Percentiles rank a stretch among this genome's conserved stretches.
phyloP scores from a whole-genome alignment of 2,113 vertebrate species.

The Ophiodon elongatus region DNA sequence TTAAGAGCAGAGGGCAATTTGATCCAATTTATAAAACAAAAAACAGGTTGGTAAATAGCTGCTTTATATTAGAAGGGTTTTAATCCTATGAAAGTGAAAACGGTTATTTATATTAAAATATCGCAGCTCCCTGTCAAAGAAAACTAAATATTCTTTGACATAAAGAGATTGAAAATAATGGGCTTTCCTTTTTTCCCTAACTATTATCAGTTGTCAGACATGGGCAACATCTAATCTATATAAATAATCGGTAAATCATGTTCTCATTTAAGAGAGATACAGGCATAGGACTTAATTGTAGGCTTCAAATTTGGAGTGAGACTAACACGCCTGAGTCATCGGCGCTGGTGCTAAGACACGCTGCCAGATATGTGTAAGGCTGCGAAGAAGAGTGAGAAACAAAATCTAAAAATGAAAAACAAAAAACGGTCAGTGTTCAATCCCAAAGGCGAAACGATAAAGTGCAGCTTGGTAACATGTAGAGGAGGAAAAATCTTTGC shows the following conservation, averaged over 20 bases:
- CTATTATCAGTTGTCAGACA: neutral
- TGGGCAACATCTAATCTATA: neutral
- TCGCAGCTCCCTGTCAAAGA: neutral
- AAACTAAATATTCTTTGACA: neutral
- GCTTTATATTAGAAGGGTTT: neutral
- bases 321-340: constrained; percentile 61
- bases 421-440: neutral
- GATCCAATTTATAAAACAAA: neutral
- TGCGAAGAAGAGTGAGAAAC: constrained; percentile 53
- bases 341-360: constrained; percentile 33
- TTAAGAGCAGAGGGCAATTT: constrained; percentile 32
- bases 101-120: neutral
- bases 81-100: neutral
- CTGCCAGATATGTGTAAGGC: constrained; percentile 47
- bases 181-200: neutral
- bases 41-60: neutral
- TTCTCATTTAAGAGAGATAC: constrained; percentile 1
- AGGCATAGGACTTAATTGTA: neutral
- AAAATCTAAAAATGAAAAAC: constrained; percentile 40
- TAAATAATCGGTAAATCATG: neutral
- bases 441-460: neutral
- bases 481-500: neutral
- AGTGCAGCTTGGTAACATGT: neutral
- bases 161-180: neutral
- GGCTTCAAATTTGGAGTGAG: constrained; percentile 37